phyloP scores from a whole-genome alignment of 1,140 invertebrate genomes.

The Frieseomelitta varia region DNA sequence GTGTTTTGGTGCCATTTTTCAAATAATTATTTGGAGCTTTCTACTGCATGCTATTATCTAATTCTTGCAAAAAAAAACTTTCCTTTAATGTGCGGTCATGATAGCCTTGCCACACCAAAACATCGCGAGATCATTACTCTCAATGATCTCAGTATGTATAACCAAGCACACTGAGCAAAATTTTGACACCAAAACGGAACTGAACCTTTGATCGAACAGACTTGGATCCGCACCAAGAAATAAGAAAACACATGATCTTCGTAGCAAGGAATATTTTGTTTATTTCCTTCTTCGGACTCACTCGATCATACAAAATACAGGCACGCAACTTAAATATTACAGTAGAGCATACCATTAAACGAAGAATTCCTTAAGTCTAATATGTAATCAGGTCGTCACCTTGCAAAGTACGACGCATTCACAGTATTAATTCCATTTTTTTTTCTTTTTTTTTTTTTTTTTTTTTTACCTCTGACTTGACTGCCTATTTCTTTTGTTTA shows the following conservation, averaged over 20 bases:
- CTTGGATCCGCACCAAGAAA: slow-evolving; percentile 83
- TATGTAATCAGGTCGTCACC: slow-evolving; percentile 60
- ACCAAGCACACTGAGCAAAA: slow-evolving; percentile 84
- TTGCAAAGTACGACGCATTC: slow-evolving; percentile 50
- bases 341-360: slow-evolving; percentile 61
- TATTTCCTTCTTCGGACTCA: slow-evolving; percentile 78
- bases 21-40: slow-evolving; percentile 65
- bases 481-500: slow-evolving; percentile 43
- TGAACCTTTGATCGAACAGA: slow-evolving; percentile 83
- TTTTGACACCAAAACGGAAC: slow-evolving; percentile 85
- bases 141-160: slow-evolving; percentile 72
- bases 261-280: slow-evolving; percentile 81
- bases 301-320: slow-evolving; percentile 82
- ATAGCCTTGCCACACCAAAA: slow-evolving; percentile 84
- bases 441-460: slow-evolving; percentile 28
- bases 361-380: slow-evolving; percentile 56
- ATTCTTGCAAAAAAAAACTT: slow-evolving; percentile 5
- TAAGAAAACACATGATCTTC: slow-evolving; percentile 80
- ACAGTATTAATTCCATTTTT: slow-evolving; percentile 18
- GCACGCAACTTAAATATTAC: slow-evolving; percentile 80
- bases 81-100: slow-evolving; percentile 77
- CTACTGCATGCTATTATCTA: slow-evolving; percentile 45
- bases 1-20: slow-evolving; percentile 88
- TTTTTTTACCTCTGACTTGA: slow-evolving; percentile 36
- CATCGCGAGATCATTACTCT: slow-evolving; percentile 69